These are phyloP conservation scores for Omphaloscelis lunosa DNA, from an alignment of 2,888 invertebrate genomes.

Conservation along the genomic window DNA sequence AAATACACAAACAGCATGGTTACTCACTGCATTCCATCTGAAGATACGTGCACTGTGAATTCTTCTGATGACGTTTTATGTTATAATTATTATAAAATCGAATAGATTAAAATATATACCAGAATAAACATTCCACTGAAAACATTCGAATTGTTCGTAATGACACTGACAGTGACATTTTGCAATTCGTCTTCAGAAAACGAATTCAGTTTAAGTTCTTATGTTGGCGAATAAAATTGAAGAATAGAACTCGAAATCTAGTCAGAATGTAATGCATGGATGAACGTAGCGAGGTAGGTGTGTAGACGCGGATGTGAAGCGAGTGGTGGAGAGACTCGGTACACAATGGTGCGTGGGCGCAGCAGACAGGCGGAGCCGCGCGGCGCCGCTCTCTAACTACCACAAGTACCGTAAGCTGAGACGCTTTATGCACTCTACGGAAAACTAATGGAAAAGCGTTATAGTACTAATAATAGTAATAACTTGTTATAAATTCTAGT, in stretches of 20 bases:
- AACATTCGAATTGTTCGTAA: conserved; percentile 57
- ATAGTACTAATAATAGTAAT: conserved; percentile 20
- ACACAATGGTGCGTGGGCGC: conserved; percentile 68
- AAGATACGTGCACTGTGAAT: conserved; percentile 6
- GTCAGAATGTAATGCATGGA: conserved; percentile 42
- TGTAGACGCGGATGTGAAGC: conserved; percentile 63
- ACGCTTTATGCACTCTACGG: conserved; percentile 58
- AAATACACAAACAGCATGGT: conserved; percentile 72
- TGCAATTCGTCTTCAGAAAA: conserved; percentile 55
- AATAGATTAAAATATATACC: conserved; percentile 46
- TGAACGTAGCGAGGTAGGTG: conserved; percentile 41
- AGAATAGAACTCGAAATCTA: conserved; percentile 45
- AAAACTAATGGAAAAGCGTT: conserved; percentile 56
- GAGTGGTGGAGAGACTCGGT: conserved; percentile 52
- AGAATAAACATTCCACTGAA: conserved; percentile 54
- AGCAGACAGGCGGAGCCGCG: conserved; percentile 55
- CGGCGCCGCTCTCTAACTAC: conserved; percentile 72
- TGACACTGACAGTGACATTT: conserved; percentile 65
- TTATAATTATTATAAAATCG: conserved; percentile 14
- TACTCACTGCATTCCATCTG: conserved; percentile 48
- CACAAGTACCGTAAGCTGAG: conserved; percentile 84
- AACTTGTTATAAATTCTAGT: conserved; percentile 17
- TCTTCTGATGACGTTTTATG: conserved; percentile 7
- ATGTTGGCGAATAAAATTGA: conserved; percentile 28
- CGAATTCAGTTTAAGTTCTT: conserved; percentile 46